These are phyloP conservation scores for Leptocoma aspasia DNA, from an alignment of 2,113 vertebrate species.

Conservation along the genomic window DNA sequence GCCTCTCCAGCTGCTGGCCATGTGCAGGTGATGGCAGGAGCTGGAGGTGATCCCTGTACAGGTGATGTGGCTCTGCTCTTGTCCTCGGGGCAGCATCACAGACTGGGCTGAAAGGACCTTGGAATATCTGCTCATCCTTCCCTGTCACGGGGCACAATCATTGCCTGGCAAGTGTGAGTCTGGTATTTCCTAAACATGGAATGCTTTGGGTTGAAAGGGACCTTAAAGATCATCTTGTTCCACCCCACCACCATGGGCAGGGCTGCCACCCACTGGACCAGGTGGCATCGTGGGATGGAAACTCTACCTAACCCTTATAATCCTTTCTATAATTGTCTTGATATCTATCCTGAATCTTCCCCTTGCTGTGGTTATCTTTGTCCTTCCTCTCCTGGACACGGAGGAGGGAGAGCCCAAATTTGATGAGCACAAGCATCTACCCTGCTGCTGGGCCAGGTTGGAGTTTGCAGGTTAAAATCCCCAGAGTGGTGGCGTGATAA, in stretches of 20 bases:
- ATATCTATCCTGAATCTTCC: background rate
- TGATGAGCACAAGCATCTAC: background rate
- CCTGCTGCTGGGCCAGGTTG: background rate
- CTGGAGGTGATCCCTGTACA: background rate
- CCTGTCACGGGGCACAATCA: rapidly evolving
- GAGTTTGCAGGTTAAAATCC: background rate
- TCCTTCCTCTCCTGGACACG: background rate
- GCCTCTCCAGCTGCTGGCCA: background rate
- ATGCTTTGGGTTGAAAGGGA: background rate
- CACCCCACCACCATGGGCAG: background rate
- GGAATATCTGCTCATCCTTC: background rate
- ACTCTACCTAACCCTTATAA: background rate
- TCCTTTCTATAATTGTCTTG: background rate
- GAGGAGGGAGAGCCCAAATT: background rate
- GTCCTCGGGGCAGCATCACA: background rate
- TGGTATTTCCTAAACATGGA: background rate
- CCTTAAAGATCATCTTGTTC: background rate
- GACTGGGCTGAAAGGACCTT: background rate
- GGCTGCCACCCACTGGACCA: background rate
- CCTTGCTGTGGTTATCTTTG: background rate
- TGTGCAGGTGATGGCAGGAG: background rate
- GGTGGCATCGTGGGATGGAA: background rate
- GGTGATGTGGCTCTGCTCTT: background rate
- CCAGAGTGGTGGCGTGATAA: background rate
- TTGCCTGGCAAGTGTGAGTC: background rate